A percentile compares a stretch with the other conserved stretches of the same genome.
phyloP scores from a whole-genome alignment of 2,113 vertebrate species.

The Chinchilla lanigera region DNA sequence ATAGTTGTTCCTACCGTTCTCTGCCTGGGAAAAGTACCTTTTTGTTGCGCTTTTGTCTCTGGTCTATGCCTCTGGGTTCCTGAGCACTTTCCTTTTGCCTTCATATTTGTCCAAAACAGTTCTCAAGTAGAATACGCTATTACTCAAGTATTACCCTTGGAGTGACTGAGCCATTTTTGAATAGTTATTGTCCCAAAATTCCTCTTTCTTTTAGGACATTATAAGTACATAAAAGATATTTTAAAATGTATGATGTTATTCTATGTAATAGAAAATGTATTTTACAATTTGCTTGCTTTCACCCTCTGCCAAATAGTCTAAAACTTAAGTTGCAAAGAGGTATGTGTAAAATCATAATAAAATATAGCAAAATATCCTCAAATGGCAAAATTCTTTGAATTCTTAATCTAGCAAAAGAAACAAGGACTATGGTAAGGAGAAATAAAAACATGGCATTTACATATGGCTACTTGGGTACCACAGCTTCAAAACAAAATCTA shows the following conservation, averaged over 20 bases:
- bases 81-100: background rate
- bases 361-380: background rate
- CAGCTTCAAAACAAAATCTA: background rate
- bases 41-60: background rate
- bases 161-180: background rate
- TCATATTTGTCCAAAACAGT: background rate
- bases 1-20: background rate
- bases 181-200: background rate
- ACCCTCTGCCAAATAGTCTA: background rate
- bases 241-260: background rate
- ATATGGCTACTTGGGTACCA: background rate
- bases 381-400: background rate
- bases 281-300: conserved; percentile 50
- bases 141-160: background rate
- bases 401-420: background rate
- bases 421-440: background rate
- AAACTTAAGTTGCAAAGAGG: background rate
- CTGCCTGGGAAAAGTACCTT: background rate
- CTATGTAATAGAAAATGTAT: conserved; percentile 26
- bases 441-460: background rate
- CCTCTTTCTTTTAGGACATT: conserved; percentile 24
- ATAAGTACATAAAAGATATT: conserved; percentile 29
- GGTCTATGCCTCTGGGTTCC: background rate
- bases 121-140: background rate
- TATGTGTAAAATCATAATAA: conserved; percentile 11